Percentiles rank a stretch among this genome's conserved stretches.
These are phyloP conservation scores for Parascotia fuliginaria DNA, from an alignment of 2,888 invertebrate genomes.

Conservation along the genomic window DNA sequence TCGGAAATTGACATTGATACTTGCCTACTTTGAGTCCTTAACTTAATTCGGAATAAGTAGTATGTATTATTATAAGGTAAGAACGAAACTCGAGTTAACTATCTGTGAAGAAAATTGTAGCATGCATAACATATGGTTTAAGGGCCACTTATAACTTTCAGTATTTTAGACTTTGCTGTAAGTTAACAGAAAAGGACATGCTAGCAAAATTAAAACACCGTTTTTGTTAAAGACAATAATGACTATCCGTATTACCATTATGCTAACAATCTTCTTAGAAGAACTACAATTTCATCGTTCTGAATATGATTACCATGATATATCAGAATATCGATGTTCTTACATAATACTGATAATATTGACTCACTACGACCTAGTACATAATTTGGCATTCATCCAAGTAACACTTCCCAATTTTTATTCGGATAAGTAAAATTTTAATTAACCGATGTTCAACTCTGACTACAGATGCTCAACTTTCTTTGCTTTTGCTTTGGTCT, in stretches of 20 bases:
- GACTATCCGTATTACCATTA: too few relatives aligned
- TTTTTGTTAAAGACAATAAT: background rate
- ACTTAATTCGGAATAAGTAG: too few relatives aligned
- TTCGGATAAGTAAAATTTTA: conserved; percentile 5
- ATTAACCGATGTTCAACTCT: background rate
- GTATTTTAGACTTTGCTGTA: too few relatives aligned
- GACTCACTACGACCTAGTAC: conserved; percentile 20
- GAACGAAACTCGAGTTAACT: too few relatives aligned
- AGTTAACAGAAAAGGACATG: too few relatives aligned
- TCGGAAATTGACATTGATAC: too few relatives aligned
- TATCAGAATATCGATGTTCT: conserved; percentile 17
- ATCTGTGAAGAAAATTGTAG: too few relatives aligned
- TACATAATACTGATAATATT: conserved; percentile 12
- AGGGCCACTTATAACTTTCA: too few relatives aligned
- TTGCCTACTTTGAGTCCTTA: too few relatives aligned
- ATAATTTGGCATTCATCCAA: conserved; percentile 25
- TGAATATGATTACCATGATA: background rate
- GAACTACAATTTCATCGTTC: background rate
- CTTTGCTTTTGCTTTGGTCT: background rate
- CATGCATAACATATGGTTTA: too few relatives aligned
- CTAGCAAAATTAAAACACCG: too few relatives aligned
- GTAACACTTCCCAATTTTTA: conserved; percentile 18
- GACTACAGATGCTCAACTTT: background rate
- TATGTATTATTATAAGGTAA: too few relatives aligned
- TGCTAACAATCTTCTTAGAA: background rate